Evolutionary conservation across 2,797 vertebrate species (phyloP).

Genomic region (Fistularia commersonii): DNA sequence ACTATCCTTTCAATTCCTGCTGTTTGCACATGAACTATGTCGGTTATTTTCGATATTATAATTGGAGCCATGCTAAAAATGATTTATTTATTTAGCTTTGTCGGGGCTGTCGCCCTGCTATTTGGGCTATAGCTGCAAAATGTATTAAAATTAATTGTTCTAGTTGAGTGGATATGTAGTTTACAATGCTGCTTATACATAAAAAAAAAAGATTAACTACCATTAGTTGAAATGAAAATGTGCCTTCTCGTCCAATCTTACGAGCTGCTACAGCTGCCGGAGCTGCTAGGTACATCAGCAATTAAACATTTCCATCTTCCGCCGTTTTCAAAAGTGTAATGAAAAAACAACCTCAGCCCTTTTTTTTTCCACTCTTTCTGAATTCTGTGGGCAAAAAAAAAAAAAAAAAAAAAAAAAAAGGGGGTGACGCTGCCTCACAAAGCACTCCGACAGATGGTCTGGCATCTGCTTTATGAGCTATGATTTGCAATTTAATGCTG

Average conservation of each 20-base stretch:
- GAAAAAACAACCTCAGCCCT: constrained; percentile 38
- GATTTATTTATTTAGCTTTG: too few relatives aligned
- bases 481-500: constrained; percentile 69
- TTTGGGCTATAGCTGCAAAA: too few relatives aligned
- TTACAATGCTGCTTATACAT: too few relatives aligned
- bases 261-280: constrained; percentile 26
- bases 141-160: too few relatives aligned
- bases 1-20: constrained; percentile 2
- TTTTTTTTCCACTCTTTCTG: constrained; percentile 55
- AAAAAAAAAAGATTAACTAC: constrained; percentile 13
- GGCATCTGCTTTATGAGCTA: constrained; percentile 74
- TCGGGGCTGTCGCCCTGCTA: too few relatives aligned
- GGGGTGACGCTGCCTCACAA: constrained; percentile 56
- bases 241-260: constrained; percentile 34
- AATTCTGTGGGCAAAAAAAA: constrained; percentile 50
- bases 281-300: constrained; percentile 19
- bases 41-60: too few relatives aligned
- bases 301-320: constrained; percentile 40
- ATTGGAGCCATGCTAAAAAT: too few relatives aligned
- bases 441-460: constrained; percentile 76
- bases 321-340: constrained; percentile 42
- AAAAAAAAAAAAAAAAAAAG: too few relatives aligned
- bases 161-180: too few relatives aligned
- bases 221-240: constrained; percentile 17
- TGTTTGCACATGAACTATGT: background rate